phyloP scores from a whole-genome alignment of 1,140 invertebrate genomes.

The Teleogryllus occipitalis region DNA sequence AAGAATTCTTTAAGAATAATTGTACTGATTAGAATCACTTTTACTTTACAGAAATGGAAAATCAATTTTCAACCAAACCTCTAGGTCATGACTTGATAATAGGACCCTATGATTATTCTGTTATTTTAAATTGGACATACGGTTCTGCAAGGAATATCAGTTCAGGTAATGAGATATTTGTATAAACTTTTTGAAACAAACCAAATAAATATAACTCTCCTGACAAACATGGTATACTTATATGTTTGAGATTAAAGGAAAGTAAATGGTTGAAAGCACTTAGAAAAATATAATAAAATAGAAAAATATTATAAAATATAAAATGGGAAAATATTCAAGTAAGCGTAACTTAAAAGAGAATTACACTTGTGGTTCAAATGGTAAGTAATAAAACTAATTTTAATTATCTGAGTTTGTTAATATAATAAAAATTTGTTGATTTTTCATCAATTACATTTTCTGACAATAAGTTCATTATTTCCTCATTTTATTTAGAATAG shows the following conservation, averaged over 20 bases:
- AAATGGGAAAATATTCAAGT: not conserved
- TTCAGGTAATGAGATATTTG: not conserved
- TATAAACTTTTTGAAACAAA: not conserved
- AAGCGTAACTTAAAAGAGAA: no score
- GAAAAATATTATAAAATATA: no score
- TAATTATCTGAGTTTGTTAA: no score
- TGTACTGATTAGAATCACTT: not conserved
- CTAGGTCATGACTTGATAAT: not conserved
- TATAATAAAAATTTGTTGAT: no score
- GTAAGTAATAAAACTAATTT: no score
- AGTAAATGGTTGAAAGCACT: not conserved
- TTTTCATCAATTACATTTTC: no score
- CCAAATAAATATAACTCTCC: no score
- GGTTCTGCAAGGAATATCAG: not conserved
- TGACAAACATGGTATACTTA: not conserved
- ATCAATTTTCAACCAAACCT: not conserved
- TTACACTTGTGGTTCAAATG: no score
- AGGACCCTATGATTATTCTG: not conserved
- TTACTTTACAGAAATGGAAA: not conserved
- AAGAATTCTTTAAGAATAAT: not conserved
- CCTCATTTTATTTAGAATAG: no score
- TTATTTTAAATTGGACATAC: not conserved
- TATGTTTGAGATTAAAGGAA: not conserved
- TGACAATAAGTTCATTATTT: no score
- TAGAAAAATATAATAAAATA: not conserved